Evolutionary conservation across 2,113 vertebrate genomes (phyloP).

Genomic region (Phylloscopus trochilus): DNA sequence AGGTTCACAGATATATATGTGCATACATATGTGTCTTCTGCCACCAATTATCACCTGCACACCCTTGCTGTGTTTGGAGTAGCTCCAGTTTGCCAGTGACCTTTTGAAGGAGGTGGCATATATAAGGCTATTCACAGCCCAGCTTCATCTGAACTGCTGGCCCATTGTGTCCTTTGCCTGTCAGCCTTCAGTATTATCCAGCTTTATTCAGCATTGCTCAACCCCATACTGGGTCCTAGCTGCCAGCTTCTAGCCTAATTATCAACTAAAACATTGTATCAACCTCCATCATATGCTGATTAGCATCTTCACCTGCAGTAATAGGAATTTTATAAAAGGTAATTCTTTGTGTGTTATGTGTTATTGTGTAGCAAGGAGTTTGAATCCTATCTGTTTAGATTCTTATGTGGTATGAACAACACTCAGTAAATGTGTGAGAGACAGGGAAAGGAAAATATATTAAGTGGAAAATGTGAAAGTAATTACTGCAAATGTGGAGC

Average conservation of each 20-base stretch:
- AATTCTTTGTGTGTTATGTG: neutral
- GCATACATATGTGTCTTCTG: neutral
- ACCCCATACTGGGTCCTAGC: neutral
- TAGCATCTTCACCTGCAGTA: neutral
- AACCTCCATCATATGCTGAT: neutral
- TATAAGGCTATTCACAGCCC: neutral
- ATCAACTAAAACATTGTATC: neutral
- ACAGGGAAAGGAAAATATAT: neutral
- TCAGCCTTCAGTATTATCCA: neutral
- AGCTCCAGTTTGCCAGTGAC: neutral
- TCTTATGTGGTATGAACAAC: neutral
- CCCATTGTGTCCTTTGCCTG: neutral
- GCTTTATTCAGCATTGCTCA: neutral
- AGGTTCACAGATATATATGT: neutral
- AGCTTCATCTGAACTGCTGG: neutral
- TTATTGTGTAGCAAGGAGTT: neutral
- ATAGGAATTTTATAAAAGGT: neutral
- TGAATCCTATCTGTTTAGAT: neutral
- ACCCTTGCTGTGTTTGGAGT: neutral
- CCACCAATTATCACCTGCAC: neutral
- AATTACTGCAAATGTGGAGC: neutral
- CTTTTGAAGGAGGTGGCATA: neutral
- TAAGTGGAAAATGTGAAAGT: neutral
- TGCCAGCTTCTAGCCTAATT: neutral
- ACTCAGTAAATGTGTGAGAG: neutral